A percentile compares a stretch with the other conserved stretches of the same genome.
Evolutionary conservation across 2,888 invertebrate species (phyloP).

Genomic region (Perizoma affinitatum): DNA sequence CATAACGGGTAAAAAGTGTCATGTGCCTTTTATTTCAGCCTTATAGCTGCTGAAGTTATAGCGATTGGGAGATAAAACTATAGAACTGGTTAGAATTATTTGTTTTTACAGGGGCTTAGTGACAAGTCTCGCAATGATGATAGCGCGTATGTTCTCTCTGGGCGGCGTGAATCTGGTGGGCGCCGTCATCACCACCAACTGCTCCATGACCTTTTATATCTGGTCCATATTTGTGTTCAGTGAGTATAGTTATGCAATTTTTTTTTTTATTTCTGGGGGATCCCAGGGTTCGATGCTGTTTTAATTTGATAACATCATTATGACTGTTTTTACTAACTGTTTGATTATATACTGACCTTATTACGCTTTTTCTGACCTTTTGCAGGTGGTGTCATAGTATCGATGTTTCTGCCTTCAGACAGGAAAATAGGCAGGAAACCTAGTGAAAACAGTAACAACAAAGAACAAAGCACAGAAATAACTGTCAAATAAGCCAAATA

Average conservation of each 20-base stretch:
- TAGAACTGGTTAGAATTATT: too few relatives aligned
- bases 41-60: too few relatives aligned
- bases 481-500: background rate
- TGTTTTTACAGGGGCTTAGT: conserved; percentile 54
- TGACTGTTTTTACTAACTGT: background rate
- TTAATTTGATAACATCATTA: too few relatives aligned
- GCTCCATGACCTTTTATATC: conserved; percentile 56
- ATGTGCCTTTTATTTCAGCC: too few relatives aligned
- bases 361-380: conserved; percentile 26
- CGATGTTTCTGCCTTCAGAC: conserved; percentile 51
- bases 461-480: background rate
- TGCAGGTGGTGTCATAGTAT: conserved; percentile 49
- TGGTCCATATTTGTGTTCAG: conserved; percentile 54
- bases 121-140: conserved; percentile 62
- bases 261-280: too few relatives aligned
- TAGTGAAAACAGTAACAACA: background rate
- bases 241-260: conserved; percentile 45
- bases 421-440: conserved; percentile 29
- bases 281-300: too few relatives aligned
- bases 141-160: conserved; percentile 55
- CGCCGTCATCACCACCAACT: conserved; percentile 51
- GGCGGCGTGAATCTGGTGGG: conserved; percentile 60
- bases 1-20: too few relatives aligned
- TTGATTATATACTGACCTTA: too few relatives aligned
- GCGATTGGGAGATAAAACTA: too few relatives aligned